phyloP scores from a whole-genome alignment of 2,888 invertebrate species.

The Standfussiana lucernea region DNA sequence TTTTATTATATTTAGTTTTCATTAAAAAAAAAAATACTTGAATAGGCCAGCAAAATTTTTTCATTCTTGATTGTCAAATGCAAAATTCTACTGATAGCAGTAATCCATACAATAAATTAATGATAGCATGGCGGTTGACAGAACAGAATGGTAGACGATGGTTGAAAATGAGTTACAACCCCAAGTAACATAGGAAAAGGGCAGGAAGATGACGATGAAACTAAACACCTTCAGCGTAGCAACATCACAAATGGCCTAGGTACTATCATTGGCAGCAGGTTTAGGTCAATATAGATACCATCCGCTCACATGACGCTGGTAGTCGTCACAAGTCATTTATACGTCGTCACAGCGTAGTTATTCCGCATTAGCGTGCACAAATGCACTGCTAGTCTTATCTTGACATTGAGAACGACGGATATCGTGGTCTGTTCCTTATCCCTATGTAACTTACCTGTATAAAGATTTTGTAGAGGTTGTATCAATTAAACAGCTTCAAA shows the following conservation, averaged over 20 bases:
- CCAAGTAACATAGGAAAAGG: not conserved
- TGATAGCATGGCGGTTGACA: not conserved
- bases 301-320: not conserved
- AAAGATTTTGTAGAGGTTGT: not conserved
- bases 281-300: not conserved
- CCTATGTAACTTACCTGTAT: not conserved
- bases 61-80: not conserved
- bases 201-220: not conserved
- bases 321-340: not conserved
- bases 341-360: not conserved
- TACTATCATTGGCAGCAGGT: no score
- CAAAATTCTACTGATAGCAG: not conserved
- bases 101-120: no score
- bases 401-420: not conserved
- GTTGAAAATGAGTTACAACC: not conserved
- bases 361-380: not conserved
- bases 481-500: not conserved
- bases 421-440: not conserved
- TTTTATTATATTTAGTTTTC: no score
- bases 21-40: no score
- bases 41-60: no score
- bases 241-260: not conserved
- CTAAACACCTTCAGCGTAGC: not conserved
- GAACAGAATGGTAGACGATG: not conserved
- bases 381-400: not conserved